Conservation (phyloP, 37 sponge, comb jelly and placozoan genomes). For the Eunapius fragilis region DNA sequence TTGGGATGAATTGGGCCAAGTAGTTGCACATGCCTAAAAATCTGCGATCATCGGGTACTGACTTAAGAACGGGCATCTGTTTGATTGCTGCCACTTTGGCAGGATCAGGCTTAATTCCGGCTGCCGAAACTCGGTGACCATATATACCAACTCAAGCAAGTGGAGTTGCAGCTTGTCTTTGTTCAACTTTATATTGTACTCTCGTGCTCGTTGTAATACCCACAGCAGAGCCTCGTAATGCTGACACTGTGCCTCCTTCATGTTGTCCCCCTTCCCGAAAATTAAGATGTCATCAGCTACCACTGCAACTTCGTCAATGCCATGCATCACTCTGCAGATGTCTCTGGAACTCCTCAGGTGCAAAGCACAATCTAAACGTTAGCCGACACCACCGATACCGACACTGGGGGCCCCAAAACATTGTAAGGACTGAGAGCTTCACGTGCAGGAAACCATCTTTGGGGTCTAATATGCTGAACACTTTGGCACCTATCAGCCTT, state of each 20-base stretch:
- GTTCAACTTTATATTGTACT: constrained; percentile 6
- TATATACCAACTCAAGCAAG: background rate
- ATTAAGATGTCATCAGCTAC: constrained; percentile 43
- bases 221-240: constrained; percentile 5
- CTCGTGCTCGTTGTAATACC: constrained; percentile 15
- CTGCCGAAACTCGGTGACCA: constrained; percentile 1
- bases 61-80: background rate
- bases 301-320: constrained; percentile 23
- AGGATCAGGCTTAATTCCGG: constrained; percentile 23
- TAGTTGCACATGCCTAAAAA: background rate
- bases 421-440: constrained; percentile 27
- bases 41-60: constrained; percentile 1
- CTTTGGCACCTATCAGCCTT: constrained; percentile 1
- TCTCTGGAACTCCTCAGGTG: constrained; percentile 35
- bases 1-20: background rate
- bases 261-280: constrained; percentile 11
- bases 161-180: background rate
- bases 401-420: constrained; percentile 31
- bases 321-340: constrained; percentile 8
- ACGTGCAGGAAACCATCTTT: constrained; percentile 24
- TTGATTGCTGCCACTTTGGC: constrained; percentile 21
- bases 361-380: constrained; percentile 31
- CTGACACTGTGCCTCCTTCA: background rate
- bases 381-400: constrained; percentile 7
- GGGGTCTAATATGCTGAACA: constrained; percentile 24